Base-by-base conservation (phyloP, 2,113 vertebrate species). In the Dicaeum eximium region DNA sequence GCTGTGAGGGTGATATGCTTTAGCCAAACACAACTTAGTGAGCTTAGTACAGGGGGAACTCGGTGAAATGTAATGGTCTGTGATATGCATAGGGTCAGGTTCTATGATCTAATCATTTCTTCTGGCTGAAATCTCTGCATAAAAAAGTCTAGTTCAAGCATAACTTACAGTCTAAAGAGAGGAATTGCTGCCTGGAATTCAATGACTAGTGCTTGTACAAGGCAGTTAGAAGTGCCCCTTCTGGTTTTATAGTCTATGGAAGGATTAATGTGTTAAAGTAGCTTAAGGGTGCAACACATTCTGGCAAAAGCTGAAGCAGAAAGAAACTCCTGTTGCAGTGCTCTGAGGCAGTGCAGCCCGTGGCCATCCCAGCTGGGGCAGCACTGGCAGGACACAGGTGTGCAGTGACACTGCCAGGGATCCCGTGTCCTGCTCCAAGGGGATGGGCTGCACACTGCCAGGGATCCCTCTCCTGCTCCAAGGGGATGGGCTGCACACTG, bases 21-120 rank as follows among this genome's bases (percentile, higher is more conserved):
- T 90, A 94, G 93, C 96, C 95, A 95, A 94, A 71, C 92, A 93
- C 90, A 94, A 94, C 88, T 95, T 80, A 75, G 50, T 72, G 90
- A 93, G 93, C 90, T 87, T 95, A 93, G 62, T 81, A 77, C 62
- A 90, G 90, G 83, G 79, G 71, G 85, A 90, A 65, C 66, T 82
- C 30, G 1, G 82, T 71, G 85, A 88, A 82, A 90, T 71, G 87
- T 96, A 96, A 90, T 92, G 88, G 85, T 80, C 90, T 97, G 90
- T 90, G 95, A 95, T 94, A 93, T 35, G 87, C 90, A 82, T 79
- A 93, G 79, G 85, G 85, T 93, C 85, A 95, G 79, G 58, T 82
- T 96, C 88, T 96, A 80, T 96, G 92, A 94, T 86, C 81, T 95
- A 96, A 97, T 93, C 10, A 95, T 88, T 95, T 96, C 94, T 96